These are phyloP conservation scores for Oithona nana DNA, from an alignment of 2,888 invertebrate genomes.

Conservation along the genomic window DNA sequence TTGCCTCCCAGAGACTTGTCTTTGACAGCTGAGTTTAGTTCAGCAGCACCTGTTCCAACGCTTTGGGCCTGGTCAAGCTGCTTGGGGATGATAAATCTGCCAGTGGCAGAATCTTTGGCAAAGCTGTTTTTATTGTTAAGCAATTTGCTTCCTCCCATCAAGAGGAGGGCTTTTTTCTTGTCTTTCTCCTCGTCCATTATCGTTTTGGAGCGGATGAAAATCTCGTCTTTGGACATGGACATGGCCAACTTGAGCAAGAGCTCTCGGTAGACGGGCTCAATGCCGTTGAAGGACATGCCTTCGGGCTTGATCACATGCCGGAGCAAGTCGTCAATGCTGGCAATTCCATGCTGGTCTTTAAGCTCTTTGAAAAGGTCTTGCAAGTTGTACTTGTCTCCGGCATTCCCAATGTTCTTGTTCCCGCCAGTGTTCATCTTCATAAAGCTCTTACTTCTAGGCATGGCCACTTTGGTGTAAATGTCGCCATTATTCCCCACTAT, in stretches of 20 bases:
- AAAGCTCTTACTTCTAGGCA: conserved; percentile 66
- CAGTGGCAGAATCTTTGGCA: neutral
- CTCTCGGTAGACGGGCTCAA: conserved; percentile 76
- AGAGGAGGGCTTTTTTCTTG: conserved; percentile 5
- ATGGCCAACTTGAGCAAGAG: conserved; percentile 66
- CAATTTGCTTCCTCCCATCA: neutral
- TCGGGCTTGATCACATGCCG: conserved; percentile 72
- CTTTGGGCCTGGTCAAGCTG: too few species aligned
- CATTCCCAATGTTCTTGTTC: conserved; percentile 35
- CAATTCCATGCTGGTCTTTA: conserved; percentile 44
- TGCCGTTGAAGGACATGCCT: conserved; percentile 78
- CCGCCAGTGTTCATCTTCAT: conserved; percentile 26
- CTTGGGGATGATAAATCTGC: neutral
- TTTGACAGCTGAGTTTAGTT: neutral
- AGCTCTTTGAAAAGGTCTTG: conserved; percentile 20
- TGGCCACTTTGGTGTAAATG: conserved; percentile 54
- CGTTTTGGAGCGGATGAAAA: conserved; percentile 68
- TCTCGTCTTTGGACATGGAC: conserved; percentile 69
- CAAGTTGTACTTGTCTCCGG: conserved; percentile 43
- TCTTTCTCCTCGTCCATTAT: conserved; percentile 63
- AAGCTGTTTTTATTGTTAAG: neutral
- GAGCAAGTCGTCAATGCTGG: conserved; percentile 49
- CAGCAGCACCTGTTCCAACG: neutral
- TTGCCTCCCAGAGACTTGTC: neutral
- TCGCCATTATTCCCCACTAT: conserved; percentile 42